Evolutionary conservation across 2,888 invertebrate genomes (phyloP).

Genomic region (Chironomus tentans): DNA sequence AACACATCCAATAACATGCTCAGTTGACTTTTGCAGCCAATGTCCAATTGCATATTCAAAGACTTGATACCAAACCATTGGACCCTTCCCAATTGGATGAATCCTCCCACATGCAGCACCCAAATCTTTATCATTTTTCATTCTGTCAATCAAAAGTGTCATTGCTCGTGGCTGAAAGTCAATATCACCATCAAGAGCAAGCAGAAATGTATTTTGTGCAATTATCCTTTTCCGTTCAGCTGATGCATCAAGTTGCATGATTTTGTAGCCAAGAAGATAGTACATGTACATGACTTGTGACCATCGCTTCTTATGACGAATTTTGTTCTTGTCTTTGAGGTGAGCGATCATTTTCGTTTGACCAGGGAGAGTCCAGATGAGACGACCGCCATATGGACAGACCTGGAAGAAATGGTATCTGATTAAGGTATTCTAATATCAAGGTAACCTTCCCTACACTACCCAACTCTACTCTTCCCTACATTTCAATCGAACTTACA

Average conservation of each 20-base stretch:
- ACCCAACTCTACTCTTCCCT: too few relatives aligned
- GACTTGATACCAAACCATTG: constrained; percentile 78
- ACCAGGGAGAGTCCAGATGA: constrained; percentile 77
- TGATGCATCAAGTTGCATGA: constrained; percentile 54
- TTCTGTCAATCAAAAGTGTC: constrained; percentile 67
- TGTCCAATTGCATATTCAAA: constrained; percentile 89
- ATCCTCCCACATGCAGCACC: constrained; percentile 86
- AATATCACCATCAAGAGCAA: constrained; percentile 82
- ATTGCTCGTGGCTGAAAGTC: constrained; percentile 78
- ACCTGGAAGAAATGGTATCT: neutral
- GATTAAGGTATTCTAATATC: too few relatives aligned
- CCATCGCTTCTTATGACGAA: constrained; percentile 86
- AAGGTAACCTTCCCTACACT: too few relatives aligned
- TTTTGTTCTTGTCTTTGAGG: constrained; percentile 80
- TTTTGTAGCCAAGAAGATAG: constrained; percentile 71
- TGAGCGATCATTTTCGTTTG: constrained; percentile 77
- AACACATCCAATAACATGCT: constrained; percentile 78
- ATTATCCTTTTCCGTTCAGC: constrained; percentile 50
- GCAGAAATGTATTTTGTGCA: constrained; percentile 71
- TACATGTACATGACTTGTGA: constrained; percentile 96
- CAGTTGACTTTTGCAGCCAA: constrained; percentile 88
- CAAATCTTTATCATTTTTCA: constrained; percentile 71
- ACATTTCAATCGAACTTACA: constrained; percentile 35
- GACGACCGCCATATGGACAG: constrained; percentile 70
- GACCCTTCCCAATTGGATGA: constrained; percentile 74